Conservation (phyloP, 2,888 invertebrate genomes). For the Diogma glabrata region DNA sequence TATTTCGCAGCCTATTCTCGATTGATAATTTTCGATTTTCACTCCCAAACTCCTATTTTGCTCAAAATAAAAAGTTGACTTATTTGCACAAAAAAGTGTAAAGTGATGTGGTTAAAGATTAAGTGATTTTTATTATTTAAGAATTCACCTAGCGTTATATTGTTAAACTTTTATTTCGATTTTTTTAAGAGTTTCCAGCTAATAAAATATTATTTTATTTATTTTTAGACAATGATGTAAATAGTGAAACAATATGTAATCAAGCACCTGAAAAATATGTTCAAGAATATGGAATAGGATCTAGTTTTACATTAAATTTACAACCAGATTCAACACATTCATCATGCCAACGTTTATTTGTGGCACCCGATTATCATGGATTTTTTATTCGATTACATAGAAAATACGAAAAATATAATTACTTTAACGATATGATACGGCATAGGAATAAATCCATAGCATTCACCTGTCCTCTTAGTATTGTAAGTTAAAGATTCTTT, state of each 20-base stretch:
- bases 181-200: no score
- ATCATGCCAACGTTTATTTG: slow-evolving; percentile 31
- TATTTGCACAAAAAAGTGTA: no score
- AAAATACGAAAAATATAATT: slow-evolving; percentile 11
- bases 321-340: slow-evolving; percentile 26
- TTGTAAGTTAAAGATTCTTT: slow-evolving; percentile 28
- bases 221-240: no score
- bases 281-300: slow-evolving; percentile 33
- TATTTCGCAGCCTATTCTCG: no score
- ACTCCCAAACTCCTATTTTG: no score
- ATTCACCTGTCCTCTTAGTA: slow-evolving; percentile 28
- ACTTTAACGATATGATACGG: slow-evolving; percentile 25
- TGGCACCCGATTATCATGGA: slow-evolving; percentile 32
- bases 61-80: no score
- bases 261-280: slow-evolving; percentile 32
- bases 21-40: no score
- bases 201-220: no score
- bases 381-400: slow-evolving; percentile 32
- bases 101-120: no score
- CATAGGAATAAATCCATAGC: slow-evolving; percentile 17
- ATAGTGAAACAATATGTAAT: slow-evolving; percentile 29
- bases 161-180: no score
- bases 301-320: slow-evolving; percentile 34
- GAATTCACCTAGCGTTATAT: no score
- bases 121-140: no score